Evolutionary conservation across 2,113 vertebrate species (phyloP), one percentile per base, ranked within the genome.

Genomic region (Cacatua alba): DNA sequence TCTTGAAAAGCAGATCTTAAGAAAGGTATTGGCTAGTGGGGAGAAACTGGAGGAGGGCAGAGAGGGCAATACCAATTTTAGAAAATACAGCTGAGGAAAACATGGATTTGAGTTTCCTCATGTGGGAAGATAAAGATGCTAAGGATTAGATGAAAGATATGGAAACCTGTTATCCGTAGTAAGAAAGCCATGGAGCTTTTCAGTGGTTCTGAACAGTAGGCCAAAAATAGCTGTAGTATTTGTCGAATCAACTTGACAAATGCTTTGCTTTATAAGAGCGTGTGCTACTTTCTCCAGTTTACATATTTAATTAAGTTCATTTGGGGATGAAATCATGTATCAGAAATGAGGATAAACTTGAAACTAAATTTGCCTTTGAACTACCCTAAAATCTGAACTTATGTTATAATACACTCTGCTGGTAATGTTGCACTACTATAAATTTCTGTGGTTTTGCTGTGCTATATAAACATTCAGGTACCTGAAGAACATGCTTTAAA

Each of bases 401-500:
- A 7, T 31, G 63, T 86, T 86, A 18, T 11, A 86, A 85, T 60
- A 94, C 31, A 44, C 68, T 86, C 67, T 75, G 44, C 55, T 89
- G 64, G 33, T 68, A 88, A 84, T 52, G 44, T 20, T 72, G 53
- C 37, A 69, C 59, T 71, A 11, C 63, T 31, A 39, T 84, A 62
- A 84, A 85, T 89, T 91, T 68, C 67, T 92, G 28, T 85, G 63
- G 75, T 90, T 75, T 77, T 88, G 79, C 37, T 3, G 6, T 89
- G 72, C 96, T 65, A 28, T 29, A 86, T 44, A 94, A 96, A 96
- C 65, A 60, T 71, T 88, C 81, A 90, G 63, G 52, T 88, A 93
- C 64, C 77, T 88, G 85, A 96, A 78, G 53, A 96, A 92, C 24
- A 51, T 81, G 84, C 33, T 93, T 93, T 74, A 89, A 95, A 96